Evolutionary conservation across 2,888 invertebrate species (phyloP).

Genomic region (Napeogenes inachia): DNA sequence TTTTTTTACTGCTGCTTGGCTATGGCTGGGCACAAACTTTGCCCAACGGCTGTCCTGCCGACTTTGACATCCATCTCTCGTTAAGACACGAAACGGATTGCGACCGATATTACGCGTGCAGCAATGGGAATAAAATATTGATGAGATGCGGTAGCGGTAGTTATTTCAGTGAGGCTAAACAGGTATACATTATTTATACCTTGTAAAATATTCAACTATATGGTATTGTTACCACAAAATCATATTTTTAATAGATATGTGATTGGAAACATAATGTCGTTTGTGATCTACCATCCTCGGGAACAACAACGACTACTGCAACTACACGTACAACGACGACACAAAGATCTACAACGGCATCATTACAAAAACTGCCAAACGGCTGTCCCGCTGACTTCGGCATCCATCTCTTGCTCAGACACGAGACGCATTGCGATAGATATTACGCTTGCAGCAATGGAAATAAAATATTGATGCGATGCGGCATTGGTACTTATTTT

Average conservation of each 20-base stretch:
- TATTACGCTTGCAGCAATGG: conserved; percentile 26
- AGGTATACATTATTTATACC: conserved; percentile 35
- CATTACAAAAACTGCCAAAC: not conserved
- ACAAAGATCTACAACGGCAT: conserved; percentile 3
- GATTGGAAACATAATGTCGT: conserved; percentile 16
- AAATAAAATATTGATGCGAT: conserved; percentile 30
- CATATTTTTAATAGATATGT: conserved; percentile 14
- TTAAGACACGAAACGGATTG: conserved; percentile 9
- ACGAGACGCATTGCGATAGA: conserved; percentile 6
- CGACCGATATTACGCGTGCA: conserved; percentile 13
- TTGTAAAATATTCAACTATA: no score
- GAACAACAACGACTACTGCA: conserved; percentile 24
- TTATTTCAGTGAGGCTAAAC: conserved; percentile 41
- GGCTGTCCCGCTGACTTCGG: conserved; percentile 6
- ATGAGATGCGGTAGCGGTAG: conserved; percentile 42
- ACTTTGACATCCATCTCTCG: conserved; percentile 5
- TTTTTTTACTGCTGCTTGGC: conserved; percentile 35
- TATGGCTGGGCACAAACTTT: conserved; percentile 40
- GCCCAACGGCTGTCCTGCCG: conserved; percentile 7
- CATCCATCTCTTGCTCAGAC: conserved; percentile 5
- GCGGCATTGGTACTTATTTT: conserved; percentile 37
- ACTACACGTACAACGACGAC: conserved; percentile 2
- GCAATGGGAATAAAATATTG: conserved; percentile 27
- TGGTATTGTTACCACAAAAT: no score
- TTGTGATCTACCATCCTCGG: conserved; percentile 21